phyloP scores from a whole-genome alignment of 2,888 invertebrate species.

The Lithophane ornitopus region DNA sequence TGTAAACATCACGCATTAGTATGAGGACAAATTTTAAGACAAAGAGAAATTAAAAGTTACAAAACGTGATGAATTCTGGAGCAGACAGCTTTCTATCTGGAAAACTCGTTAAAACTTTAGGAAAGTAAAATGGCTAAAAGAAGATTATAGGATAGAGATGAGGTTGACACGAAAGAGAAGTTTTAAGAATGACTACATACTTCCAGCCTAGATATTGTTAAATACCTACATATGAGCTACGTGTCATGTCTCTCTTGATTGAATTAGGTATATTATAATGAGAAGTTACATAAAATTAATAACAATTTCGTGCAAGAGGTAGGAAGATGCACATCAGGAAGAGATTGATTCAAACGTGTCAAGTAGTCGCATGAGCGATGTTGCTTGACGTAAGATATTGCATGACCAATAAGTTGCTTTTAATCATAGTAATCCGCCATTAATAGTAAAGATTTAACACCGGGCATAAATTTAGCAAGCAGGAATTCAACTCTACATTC shows the following conservation, averaged over 20 bases:
- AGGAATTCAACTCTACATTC: conserved; percentile 2
- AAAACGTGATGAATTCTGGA: conserved; percentile 23
- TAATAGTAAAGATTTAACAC: conserved; percentile 8
- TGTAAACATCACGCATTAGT: conserved; percentile 9
- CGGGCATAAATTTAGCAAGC: background rate
- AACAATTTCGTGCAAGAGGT: conserved; percentile 32
- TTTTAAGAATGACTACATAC: background rate
- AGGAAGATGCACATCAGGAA: conserved; percentile 58
- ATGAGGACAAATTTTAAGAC: conserved; percentile 31
- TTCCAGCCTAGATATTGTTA: background rate
- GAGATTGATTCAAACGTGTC: conserved; percentile 57
- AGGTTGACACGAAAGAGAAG: background rate
- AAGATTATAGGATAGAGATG: conserved; percentile 1
- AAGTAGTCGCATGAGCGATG: conserved; percentile 52
- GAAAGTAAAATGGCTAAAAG: conserved; percentile 4
- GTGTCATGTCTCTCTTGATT: background rate
- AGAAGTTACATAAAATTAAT: conserved; percentile 41
- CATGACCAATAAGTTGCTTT: conserved; percentile 42
- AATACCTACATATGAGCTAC: too few relatives aligned
- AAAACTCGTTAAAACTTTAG: conserved; percentile 13
- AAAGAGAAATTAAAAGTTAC: conserved; percentile 11
- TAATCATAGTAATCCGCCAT: conserved; percentile 29
- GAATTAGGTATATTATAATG: conserved; percentile 12
- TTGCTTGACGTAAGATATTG: conserved; percentile 60
- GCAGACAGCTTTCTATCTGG: background rate